These are phyloP conservation scores for Callocephalon fimbriatum DNA, from an alignment of 2,113 vertebrate genomes.

Conservation along the genomic window DNA sequence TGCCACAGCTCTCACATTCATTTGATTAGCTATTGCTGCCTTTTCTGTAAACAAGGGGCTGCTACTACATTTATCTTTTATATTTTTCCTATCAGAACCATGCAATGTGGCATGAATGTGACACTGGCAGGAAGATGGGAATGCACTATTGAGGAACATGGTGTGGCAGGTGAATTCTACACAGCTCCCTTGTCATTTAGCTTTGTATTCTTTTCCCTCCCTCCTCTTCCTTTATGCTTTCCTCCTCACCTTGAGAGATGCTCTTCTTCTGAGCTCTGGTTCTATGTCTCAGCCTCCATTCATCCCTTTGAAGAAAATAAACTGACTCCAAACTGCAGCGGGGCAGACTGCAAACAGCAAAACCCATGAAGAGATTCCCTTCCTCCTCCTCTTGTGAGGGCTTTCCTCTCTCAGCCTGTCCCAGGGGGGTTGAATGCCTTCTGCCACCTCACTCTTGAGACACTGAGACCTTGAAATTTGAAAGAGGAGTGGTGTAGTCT, in stretches of 20 bases:
- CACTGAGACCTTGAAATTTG: constrained; percentile 70
- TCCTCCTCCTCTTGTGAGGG: constrained; percentile 55
- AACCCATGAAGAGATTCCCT: constrained; percentile 35
- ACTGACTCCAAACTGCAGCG: neutral
- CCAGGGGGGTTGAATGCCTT: neutral
- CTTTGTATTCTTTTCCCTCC: neutral
- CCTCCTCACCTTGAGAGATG: neutral
- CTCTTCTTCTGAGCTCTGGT: neutral
- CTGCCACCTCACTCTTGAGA: constrained; percentile 47
- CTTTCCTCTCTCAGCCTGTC: neutral
- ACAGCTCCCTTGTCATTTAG: neutral
- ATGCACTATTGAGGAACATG: neutral
- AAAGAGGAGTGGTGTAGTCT: constrained; percentile 50
- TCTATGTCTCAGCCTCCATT: neutral
- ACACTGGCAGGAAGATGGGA: neutral
- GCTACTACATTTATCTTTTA: neutral
- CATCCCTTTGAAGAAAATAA: constrained; percentile 2
- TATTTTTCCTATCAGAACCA: neutral
- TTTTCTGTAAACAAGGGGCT: neutral
- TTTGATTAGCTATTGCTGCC: neutral
- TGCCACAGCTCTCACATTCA: neutral
- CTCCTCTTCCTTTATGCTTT: neutral
- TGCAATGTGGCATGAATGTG: neutral
- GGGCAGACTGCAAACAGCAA: neutral
- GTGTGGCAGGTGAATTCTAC: neutral